These are phyloP conservation scores for Teinopalpus imperialis DNA, from an alignment of 2,888 invertebrate species.

Conservation along the genomic window DNA sequence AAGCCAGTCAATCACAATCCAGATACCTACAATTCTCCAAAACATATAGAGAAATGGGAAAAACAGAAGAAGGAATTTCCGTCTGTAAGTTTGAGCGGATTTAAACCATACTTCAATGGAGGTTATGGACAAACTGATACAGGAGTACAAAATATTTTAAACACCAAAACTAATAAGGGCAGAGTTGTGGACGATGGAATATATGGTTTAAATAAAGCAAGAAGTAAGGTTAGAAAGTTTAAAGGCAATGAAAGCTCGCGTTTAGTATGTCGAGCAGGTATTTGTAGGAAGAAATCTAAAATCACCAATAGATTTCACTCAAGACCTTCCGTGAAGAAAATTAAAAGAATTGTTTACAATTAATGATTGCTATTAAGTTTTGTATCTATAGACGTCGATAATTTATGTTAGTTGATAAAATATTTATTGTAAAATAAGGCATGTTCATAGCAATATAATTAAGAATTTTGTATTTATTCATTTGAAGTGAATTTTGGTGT, in stretches of 20 bases:
- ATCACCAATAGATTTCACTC: conserved; percentile 41
- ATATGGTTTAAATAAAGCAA: conserved; percentile 30
- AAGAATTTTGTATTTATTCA: too few species aligned
- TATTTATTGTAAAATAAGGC: conserved; percentile 2
- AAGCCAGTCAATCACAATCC: conserved; percentile 63
- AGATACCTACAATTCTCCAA: conserved; percentile 64
- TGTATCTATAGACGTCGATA: too few species aligned
- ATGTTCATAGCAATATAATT: too few species aligned
- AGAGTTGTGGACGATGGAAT: conserved; percentile 20
- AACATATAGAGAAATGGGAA: conserved; percentile 53
- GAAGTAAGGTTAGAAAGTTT: conserved; percentile 39
- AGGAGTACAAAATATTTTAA: conserved; percentile 32
- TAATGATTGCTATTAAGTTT: neutral
- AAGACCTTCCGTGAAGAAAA: conserved; percentile 55
- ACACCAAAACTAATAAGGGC: conserved; percentile 49
- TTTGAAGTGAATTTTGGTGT: too few species aligned
- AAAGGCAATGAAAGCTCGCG: conserved; percentile 40
- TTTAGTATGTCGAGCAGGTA: conserved; percentile 45
- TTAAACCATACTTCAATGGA: conserved; percentile 43
- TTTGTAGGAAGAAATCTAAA: conserved; percentile 53
- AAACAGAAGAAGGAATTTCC: conserved; percentile 43
- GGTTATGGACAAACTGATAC: conserved; percentile 44
- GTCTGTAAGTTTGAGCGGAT: conserved; percentile 37
- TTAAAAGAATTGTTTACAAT: conserved; percentile 43
- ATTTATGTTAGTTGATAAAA: too few species aligned